Evolutionary conservation across 1,140 invertebrate species (phyloP), one percentile per base, ranked within the genome.

Genomic region (Monochamus saltuarius): DNA sequence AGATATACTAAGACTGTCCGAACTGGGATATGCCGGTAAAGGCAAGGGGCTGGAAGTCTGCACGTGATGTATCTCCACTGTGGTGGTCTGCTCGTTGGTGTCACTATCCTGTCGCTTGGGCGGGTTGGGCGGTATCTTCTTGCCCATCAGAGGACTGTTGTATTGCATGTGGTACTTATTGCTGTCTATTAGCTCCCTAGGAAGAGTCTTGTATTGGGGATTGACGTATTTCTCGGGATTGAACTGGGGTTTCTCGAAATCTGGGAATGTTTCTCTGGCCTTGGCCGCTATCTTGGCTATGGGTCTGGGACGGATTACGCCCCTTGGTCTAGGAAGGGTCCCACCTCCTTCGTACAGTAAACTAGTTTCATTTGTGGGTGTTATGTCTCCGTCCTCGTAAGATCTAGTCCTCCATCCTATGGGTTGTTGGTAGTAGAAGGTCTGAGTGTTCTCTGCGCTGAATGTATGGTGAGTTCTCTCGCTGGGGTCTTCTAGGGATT

Each of bases 371-470:
- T 93, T 93, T 52, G 91, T 94, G 1, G 91, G 91, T 17, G 91
- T 93, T 43, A 93, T 87, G 75, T 94, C 91, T 14, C 91, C 91
- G 72, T 94, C 91, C 72, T 94, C 92, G 73, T 91, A 94, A 50
- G 89, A 91, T 56, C 90, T 83, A 34, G 83, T 81, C 61, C 92
- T 82, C 89, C 91, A 94, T 14, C 79, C 58, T 62, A 77, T 42
- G 75, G 78, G 70, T 47, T 75, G 71, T 50, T 79, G 77, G 62
- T 84, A 76, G 70, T 74, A 78, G 69, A 78, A 75, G n/a, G 79
- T 80, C 71, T 80, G 79, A 13, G 79, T 78, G 62, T 78, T 78
- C 63, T 83, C 77, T 45, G 83, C 74, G 22, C 80, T 80, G 66
- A 87, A 87, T 39, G 85, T 87, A 74, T 87, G 84, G 47, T 83